Evolutionary conservation across 1,140 invertebrate genomes (phyloP), one percentile per base, ranked within the genome.

Genomic region (Theocolax elegans): DNA sequence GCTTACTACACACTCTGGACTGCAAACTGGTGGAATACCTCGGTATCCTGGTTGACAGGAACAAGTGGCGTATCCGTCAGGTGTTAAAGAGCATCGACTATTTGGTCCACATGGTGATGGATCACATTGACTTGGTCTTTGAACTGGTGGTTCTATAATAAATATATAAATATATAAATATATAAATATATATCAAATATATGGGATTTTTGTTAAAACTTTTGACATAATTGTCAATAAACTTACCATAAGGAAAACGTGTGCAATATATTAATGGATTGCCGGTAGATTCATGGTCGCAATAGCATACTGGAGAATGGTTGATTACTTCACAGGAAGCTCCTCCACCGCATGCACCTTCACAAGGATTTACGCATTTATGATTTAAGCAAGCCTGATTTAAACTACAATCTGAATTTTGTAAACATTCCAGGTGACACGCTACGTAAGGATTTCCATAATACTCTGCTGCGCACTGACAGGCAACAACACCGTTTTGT

Each of bases 81-180:
- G 80, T 8, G 90, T 92, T 56, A 91, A 87, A 38, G 91, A 84
- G 77, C 94, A 95, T 74, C 93, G 88, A 46, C 91, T 92, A 79
- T 92, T 92, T 3, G 93, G 90, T 56, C 93, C 93, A 80, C 93
- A 94, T 1, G 93, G 92, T 29, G 92, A 92, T 71, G 93, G 92
- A 70, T 87, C 83, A 68, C 86, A 87, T 19, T 83, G 81, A 72
- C 81, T 86, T 46, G 67, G 58, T n/a, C 67, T 23, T 17, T 67
- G 10, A 48, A 69, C 42, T 17, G 75, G 38, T 17, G 67, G 15
- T 31, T 68, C 74, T 66, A 38, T 35, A 67, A 65, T 59, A 35
- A 35, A 35, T 35, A 35, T 4, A 35, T 35, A 35, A 35, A 35
- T 6, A n/a, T n/a, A n/a, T n/a, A n/a, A 35, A 6, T 35, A 35